Evolutionary conservation across 2,888 invertebrate species (phyloP), one percentile per base, ranked within the genome.

Genomic region (Troides oblongomaculatus): DNA sequence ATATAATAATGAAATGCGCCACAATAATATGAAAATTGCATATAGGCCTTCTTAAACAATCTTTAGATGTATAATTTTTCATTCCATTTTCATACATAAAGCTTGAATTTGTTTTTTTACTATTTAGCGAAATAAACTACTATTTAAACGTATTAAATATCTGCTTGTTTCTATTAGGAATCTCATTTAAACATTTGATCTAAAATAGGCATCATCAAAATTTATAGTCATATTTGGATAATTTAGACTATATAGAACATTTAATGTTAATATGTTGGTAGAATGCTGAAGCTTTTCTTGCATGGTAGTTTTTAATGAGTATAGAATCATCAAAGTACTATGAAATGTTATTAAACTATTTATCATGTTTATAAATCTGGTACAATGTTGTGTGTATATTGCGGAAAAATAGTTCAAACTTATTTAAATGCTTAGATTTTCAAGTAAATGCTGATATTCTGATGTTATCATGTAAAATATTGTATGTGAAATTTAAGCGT

Each of bases 361-460:
- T 77, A 81, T 84, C 59, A 81, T 83, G 82, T 83, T 84, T 82
- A 85, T 81, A 83, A 82, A 83, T 80, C 79, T 81, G 82, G 81
- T 87, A 85, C 79, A 82, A 81, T 79, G 80, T 81, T 84, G 82
- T 89, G 85, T 89, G 87, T 89, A 88, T 88, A 89, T 85, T 88
- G 84, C 87, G 86, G 82, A 84, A 82, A 71, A 66, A 74, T 75
- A 80, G 79, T 79, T 74, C 76, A 72, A 80, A 73, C 78, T 79
- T 81, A 76, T 80, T 80, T 83, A 82, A 83, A 83, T 83, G 86
- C 85, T 86, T 85, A 83, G 76, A 79, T 81, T 76, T 83, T 83
- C 74, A 77, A 81, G 76, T 78, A 79, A 74, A 72, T 83, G 70
- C 72, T 71, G 73, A 77, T 84, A 81, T 77, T 81, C 81, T 84